Evolutionary conservation across 2,113 vertebrate species (phyloP).

Genomic region (Fulica atra): DNA sequence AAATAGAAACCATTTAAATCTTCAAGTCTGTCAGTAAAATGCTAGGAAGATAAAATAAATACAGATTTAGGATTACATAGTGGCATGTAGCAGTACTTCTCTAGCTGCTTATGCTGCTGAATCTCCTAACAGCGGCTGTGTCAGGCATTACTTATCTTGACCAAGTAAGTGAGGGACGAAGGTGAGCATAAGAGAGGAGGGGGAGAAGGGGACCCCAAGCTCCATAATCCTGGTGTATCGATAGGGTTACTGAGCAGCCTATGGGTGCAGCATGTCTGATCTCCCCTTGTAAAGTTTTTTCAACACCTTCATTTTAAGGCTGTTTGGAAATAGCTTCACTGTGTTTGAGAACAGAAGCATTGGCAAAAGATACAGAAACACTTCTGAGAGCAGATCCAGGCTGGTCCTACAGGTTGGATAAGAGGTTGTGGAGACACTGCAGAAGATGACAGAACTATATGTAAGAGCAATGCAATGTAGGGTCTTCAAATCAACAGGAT

Average conservation of each 20-base stretch:
- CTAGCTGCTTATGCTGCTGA: background rate
- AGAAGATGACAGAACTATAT: background rate
- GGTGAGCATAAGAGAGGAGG: background rate
- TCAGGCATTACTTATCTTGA: background rate
- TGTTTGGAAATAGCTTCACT: background rate
- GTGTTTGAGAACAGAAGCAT: background rate
- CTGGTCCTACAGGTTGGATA: background rate
- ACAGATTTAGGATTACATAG: background rate
- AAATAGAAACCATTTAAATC: conserved; percentile 57
- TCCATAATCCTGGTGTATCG: background rate
- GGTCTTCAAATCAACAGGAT: background rate
- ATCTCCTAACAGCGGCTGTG: background rate
- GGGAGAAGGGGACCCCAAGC: background rate
- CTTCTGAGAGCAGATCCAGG: background rate
- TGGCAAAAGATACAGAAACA: background rate
- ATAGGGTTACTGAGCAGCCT: background rate
- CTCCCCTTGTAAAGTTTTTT: background rate
- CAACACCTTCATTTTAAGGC: background rate
- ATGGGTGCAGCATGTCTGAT: background rate
- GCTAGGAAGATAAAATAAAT: background rate
- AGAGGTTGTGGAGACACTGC: background rate
- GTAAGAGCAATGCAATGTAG: background rate
- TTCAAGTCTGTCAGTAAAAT: conserved; percentile 13
- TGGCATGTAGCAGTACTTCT: background rate
- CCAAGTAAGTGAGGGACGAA: background rate